Base-by-base conservation (phyloP, 2,888 invertebrate species). In the Julus scanicus region DNA sequence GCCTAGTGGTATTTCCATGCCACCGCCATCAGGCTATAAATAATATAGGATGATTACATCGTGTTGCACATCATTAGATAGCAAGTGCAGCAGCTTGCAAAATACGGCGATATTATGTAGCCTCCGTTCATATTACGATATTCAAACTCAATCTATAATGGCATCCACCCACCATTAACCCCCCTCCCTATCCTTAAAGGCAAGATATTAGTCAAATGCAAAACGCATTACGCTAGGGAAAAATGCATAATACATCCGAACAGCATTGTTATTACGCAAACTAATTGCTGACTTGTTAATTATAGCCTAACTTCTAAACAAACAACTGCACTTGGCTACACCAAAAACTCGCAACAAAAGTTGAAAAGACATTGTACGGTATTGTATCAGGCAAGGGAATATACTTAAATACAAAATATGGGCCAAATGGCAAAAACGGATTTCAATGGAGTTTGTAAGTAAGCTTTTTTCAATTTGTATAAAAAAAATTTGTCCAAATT, bases 11-110 rank as follows among this genome's bases (percentile, higher is more conserved):
- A 80, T 80, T 80, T 80, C 80, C 37, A 80, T 80, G 80, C 80
- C 80, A 80, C 80, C 80, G 13, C 80, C 80, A 80, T 80, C 80
- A 80, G 80, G 80, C 80, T 80, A 80, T 80, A 80, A 80, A 80
- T 80, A 80, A 80, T 80, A 80, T 80, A 80, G 80, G 80, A 80
- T 80, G 80, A 80, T 80, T 80, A 80, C 80, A 80, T 80, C 80
- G 80, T 80, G 80, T 80, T 80, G 80, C 80, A 80, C 80, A 80
- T 80, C 80, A 80, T 80, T 80, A 80, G 80, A 80, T 80, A 80
- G 80, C 80, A 37, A 80, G 80, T 37, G 80, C 80, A 37, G 37
- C 80, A 80, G 80, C 80, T 80, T 80, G 80, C 80, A 37, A 80
- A 80, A 37, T 37, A 80, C 80, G 80, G 15, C 80, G 80, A 80